Evolutionary conservation across 2,888 invertebrate species (phyloP).

Genomic region (Ommatoiulus sabulosus): DNA sequence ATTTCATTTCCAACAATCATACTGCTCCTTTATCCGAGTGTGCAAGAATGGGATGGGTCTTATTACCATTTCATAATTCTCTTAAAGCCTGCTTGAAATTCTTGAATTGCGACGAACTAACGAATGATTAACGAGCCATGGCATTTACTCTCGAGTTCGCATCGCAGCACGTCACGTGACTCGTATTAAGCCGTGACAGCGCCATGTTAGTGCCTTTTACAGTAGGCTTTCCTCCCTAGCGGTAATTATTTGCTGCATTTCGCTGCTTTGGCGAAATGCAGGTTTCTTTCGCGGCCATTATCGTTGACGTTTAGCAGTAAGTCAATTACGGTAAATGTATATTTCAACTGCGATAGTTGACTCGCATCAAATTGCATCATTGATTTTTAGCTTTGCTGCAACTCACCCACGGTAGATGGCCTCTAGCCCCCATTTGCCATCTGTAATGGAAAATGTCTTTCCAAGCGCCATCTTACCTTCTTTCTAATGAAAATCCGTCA

Average conservation of each 20-base stretch:
- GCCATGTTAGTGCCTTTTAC: neutral
- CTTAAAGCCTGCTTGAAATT: neutral
- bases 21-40: neutral
- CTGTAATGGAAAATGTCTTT: neutral
- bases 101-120: constrained; percentile 25
- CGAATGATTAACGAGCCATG: constrained; percentile 32
- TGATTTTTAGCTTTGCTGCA: constrained; percentile 12
- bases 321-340: constrained; percentile 38
- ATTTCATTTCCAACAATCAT: constrained; percentile 11
- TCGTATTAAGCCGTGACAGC: neutral
- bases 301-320: constrained; percentile 30
- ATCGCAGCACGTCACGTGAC: neutral
- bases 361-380: neutral
- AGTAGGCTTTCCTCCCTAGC: neutral
- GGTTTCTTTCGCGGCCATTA: neutral
- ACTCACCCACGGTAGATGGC: neutral
- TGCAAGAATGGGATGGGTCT: neutral
- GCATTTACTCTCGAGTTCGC: constrained; percentile 28
- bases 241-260: constrained; percentile 14
- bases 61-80: constrained; percentile 22
- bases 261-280: neutral
- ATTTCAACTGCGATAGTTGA: constrained; percentile 38
- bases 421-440: neutral
- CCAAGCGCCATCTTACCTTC: neutral
- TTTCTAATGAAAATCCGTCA: neutral